These are phyloP conservation scores for Rhinophrynus dorsalis DNA, from an alignment of 2,797 vertebrate genomes.

Conservation along the genomic window DNA sequence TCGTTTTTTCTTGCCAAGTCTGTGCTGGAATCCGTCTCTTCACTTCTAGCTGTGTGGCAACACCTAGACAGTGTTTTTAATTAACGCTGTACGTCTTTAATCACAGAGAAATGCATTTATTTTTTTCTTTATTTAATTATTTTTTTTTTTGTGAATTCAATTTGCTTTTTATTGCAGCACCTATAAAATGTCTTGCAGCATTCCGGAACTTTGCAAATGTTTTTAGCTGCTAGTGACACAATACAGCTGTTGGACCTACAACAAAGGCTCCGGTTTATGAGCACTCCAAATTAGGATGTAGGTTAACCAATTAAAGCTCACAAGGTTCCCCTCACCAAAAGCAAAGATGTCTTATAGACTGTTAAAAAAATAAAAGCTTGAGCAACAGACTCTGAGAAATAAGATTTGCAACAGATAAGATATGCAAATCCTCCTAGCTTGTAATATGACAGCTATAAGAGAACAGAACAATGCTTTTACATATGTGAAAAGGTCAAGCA, in stretches of 20 bases:
- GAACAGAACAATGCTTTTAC: constrained; percentile 31
- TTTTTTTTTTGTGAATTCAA: constrained; percentile 76
- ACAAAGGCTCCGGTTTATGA: constrained; percentile 89
- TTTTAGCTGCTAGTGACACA: constrained; percentile 95
- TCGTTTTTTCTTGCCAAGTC: constrained; percentile 7
- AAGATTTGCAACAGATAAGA: constrained; percentile 5
- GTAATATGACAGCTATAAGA: constrained; percentile 49
- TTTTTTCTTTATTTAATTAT: constrained; percentile 26
- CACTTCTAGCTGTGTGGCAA: constrained; percentile 79
- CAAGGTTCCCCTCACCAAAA: constrained; percentile 63
- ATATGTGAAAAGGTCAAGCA: constrained; percentile 78
- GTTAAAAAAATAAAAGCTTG: constrained; percentile 42
- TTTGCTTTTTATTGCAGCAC: constrained; percentile 94
- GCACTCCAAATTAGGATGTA: constrained; percentile 95
- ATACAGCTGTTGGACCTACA: constrained; percentile 92
- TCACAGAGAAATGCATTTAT: constrained; percentile 78
- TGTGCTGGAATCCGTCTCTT: constrained; percentile 67
- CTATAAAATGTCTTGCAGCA: constrained; percentile 94
- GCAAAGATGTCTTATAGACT: constrained; percentile 56
- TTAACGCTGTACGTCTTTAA: constrained; percentile 85
- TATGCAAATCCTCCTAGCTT: constrained; percentile 19
- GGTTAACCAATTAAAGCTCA: constrained; percentile 93
- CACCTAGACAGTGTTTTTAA: constrained; percentile 92
- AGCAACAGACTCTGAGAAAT: constrained; percentile 5
- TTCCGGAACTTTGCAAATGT: constrained; percentile 94